Evolutionary conservation across 2,113 vertebrate species (phyloP).

Genomic region (Python bivittatus): DNA sequence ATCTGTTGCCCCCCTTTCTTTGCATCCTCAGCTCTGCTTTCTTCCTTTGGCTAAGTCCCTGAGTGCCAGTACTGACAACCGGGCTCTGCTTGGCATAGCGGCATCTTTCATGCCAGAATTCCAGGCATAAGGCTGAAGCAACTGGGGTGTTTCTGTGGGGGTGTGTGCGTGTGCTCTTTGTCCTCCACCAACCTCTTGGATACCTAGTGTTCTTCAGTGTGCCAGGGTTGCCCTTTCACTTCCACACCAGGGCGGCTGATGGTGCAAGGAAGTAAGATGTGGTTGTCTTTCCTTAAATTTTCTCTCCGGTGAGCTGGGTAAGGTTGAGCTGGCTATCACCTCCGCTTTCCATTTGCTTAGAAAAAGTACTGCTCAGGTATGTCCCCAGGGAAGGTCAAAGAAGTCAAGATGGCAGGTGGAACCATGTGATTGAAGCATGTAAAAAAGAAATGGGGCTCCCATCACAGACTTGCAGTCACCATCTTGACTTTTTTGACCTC

Average conservation of each 20-base stretch:
- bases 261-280: no score
- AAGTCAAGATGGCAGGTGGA: no score
- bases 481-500: not conserved
- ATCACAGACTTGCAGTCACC: not conserved
- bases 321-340: not conserved
- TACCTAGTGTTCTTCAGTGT: not conserved
- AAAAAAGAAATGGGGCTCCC: not conserved
- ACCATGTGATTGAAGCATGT: not conserved
- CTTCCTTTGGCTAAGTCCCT: not conserved
- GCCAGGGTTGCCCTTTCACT: not conserved
- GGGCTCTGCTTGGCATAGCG: constrained; percentile 38
- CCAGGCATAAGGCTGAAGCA: constrained; percentile 4
- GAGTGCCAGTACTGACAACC: constrained; percentile 25
- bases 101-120: constrained; percentile 9
- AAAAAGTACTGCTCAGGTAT: no score
- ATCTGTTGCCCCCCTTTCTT: not conserved
- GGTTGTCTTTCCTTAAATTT: not conserved
- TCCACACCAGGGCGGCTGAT: not conserved
- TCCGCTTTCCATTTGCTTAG: no score
- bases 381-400: no score
- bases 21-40: not conserved
- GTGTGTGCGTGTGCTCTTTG: not conserved
- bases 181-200: constrained; percentile 23
- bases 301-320: not conserved
- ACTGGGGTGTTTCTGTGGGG: not conserved